Evolutionary conservation across 2,113 vertebrate species (phyloP), one percentile per base, ranked within the genome.

Genomic region (Anguilla rostrata): DNA sequence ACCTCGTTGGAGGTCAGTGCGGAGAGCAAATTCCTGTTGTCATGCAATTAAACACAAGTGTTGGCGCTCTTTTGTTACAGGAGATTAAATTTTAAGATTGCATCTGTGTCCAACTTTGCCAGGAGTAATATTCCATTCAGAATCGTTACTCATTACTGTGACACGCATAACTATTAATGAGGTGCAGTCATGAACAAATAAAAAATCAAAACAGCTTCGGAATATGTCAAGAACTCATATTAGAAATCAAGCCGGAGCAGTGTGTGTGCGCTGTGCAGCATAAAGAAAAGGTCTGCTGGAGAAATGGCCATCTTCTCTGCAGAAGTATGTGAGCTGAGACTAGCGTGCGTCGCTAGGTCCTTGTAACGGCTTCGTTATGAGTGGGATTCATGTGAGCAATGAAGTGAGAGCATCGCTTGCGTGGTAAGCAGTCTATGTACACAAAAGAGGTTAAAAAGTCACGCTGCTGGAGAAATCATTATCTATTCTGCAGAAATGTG

Each of bases 101-200:
- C 90, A 90, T 94, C 91, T 90, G 92, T 92, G 92, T 94, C 92
- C 92, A 92, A 92, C 91, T 90, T 91, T 91, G 89, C 92, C 89
- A 82, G 89, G 87, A 93, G 92, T 93, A 93, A 91, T 90, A 93
- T 93, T 92, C 91, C 92, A 94, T 94, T 95, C 85, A 87, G 88
- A 94, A 92, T 66, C 83, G 82, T 90, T 94, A 91, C 92, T 94
- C 91, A 92, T 93, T 66, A 66, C 60, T 39, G 15, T 22, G 91
- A 92, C 91, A 92, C 92, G 92, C 91, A 92, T 89, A 90, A 92
- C 91, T 92, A 92, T 92, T 95, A 94, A 95, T 94, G 92, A 92
- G 92, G 93, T 94, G 53, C 53, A 84, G 39, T 84, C 56, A 39
- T 43, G 15, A 41, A 46, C 39, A 41, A 41, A 81, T 49, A 43